A percentile compares a stretch with the other conserved stretches of the same genome.
These are phyloP conservation scores for Rhabditoides inermis DNA, from an alignment of 2,888 invertebrate species.

Conservation along the genomic window DNA sequence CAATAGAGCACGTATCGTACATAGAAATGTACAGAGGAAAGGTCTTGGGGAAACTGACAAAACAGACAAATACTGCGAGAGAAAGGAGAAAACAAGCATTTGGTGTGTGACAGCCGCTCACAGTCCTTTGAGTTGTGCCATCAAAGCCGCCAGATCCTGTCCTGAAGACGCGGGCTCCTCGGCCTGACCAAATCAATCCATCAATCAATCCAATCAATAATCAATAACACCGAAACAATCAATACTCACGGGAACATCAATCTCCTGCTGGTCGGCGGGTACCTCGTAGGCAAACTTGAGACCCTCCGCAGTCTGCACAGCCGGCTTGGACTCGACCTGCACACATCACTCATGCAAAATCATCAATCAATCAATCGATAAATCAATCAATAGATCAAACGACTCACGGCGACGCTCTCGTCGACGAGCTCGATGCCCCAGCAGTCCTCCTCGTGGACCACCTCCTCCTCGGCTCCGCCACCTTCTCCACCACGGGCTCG, in stretches of 20 bases:
- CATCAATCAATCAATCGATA: slow-evolving; percentile 64
- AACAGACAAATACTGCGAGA: no score
- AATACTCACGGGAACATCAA: no score
- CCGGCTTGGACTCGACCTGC: slow-evolving; percentile 11
- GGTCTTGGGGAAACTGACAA: no score
- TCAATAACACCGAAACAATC: not conserved
- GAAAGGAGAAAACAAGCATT: no score
- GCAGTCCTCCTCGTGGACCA: slow-evolving; percentile 74
- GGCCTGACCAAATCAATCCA: not conserved
- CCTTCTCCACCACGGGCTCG: no score
- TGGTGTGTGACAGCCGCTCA: no score
- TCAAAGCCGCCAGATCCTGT: slow-evolving; percentile 72
- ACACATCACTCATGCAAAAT: slow-evolving; percentile 58
- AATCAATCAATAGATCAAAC: not conserved
- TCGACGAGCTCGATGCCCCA: slow-evolving; percentile 65
- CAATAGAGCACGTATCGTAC: no score
- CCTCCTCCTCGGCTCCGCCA: slow-evolving; percentile 59
- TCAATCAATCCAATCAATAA: not conserved
- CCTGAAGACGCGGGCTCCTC: slow-evolving; percentile 32
- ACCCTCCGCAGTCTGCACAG: slow-evolving; percentile 58
- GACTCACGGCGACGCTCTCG: not conserved
- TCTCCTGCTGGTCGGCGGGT: slow-evolving; percentile 53
- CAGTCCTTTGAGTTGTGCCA: slow-evolving; percentile 75
- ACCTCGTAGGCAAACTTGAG: slow-evolving; percentile 67
- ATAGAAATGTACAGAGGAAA: no score